A percentile compares a stretch with the other conserved stretches of the same genome.
Evolutionary conservation across 2,888 invertebrate species (phyloP).

Genomic region (Zaprionus obscuricornis): DNA sequence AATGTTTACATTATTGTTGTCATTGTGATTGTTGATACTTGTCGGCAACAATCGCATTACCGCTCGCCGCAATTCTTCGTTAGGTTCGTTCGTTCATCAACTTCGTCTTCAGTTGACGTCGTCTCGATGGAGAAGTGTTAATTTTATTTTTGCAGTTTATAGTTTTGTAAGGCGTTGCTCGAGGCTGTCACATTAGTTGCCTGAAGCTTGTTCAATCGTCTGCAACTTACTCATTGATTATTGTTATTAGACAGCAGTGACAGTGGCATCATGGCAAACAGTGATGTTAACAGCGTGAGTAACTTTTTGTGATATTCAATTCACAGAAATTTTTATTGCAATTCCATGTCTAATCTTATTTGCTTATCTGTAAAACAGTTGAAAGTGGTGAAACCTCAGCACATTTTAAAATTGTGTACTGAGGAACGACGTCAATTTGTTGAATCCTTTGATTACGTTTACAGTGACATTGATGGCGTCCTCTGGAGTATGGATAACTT

Average conservation of each 20-base stretch:
- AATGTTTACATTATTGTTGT: too few relatives aligned
- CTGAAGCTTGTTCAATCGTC: constrained; percentile 17
- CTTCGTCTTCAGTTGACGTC: constrained; percentile 9
- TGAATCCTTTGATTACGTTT: constrained; percentile 85
- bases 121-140: constrained; percentile 31
- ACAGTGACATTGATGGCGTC: constrained; percentile 87
- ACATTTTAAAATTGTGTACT: constrained; percentile 70
- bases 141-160: constrained; percentile 24
- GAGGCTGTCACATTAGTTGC: constrained; percentile 37
- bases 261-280: constrained; percentile 18
- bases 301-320: too few relatives aligned
- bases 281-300: constrained; percentile 25
- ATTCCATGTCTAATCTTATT: too few relatives aligned
- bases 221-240: too few relatives aligned
- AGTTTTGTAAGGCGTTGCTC: constrained; percentile 13
- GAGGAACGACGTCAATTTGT: constrained; percentile 82
- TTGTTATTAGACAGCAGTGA: constrained; percentile 10
- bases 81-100: too few relatives aligned
- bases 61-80: too few relatives aligned
- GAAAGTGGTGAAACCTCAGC: constrained; percentile 35
- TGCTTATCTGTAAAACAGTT: constrained; percentile 1
- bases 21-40: too few relatives aligned
- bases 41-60: too few relatives aligned
- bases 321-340: too few relatives aligned
- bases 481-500: constrained; percentile 80